Evolutionary conservation across 2,888 invertebrate species (phyloP).

Genomic region (Antheraea yamamai): DNA sequence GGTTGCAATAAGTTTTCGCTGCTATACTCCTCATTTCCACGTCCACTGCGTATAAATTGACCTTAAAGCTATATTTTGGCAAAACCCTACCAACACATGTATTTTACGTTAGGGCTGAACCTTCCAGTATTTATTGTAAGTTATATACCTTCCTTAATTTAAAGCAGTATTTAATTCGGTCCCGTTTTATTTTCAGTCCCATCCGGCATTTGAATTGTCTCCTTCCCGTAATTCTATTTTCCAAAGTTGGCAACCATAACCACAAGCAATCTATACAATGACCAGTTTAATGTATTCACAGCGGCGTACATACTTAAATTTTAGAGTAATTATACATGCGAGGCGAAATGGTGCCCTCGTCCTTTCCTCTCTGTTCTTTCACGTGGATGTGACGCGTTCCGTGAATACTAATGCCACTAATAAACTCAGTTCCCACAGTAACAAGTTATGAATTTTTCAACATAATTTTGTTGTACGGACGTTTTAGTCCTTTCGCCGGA

Average conservation of each 20-base stretch:
- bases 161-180: neutral
- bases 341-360: constrained; percentile 38
- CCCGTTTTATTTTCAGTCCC: neutral
- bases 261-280: constrained; percentile 1
- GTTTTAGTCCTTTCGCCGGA: neutral
- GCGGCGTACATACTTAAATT: constrained; percentile 5
- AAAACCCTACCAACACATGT: too few relatives aligned
- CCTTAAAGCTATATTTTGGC: too few relatives aligned
- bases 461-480: neutral
- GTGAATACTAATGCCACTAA: constrained; percentile 51
- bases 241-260: neutral
- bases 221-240: neutral
- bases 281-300: constrained; percentile 10
- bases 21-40: too few relatives aligned
- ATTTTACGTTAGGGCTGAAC: too few relatives aligned
- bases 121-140: neutral
- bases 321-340: constrained; percentile 46
- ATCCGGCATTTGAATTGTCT: neutral
- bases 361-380: constrained; percentile 35
- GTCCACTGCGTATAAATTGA: too few relatives aligned
- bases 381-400: constrained; percentile 30
- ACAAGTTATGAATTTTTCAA: constrained; percentile 25
- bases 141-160: neutral
- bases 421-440: constrained; percentile 34
- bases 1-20: too few relatives aligned